Evolutionary conservation across 2,888 invertebrate species (phyloP).

Genomic region (Leptinotarsa tumamoca): DNA sequence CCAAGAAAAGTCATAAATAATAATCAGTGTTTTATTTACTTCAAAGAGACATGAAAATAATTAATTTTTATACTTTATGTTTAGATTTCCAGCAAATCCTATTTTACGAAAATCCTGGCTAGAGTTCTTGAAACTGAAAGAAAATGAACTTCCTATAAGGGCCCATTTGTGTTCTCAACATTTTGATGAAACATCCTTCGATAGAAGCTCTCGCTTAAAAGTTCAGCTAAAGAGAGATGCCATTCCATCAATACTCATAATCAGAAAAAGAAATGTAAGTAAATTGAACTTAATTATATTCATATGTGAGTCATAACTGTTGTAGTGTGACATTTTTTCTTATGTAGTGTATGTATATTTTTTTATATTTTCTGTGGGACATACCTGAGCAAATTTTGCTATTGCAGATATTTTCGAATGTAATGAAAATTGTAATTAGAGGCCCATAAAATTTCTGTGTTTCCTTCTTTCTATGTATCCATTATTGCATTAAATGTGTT

Average conservation of each 20-base stretch:
- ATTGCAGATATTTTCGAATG: too few species aligned
- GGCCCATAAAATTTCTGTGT: too few species aligned
- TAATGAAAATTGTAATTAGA: too few species aligned
- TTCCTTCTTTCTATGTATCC: too few species aligned
- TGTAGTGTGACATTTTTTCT: too few species aligned
- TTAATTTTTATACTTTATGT: neutral
- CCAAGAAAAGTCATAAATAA: too few species aligned
- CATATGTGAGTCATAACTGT: too few species aligned
- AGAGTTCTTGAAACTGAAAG: slow-evolving; percentile 12
- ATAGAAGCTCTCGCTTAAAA: slow-evolving; percentile 17
- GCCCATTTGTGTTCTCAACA: slow-evolving; percentile 19
- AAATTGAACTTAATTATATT: neutral
- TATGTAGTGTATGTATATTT: too few species aligned
- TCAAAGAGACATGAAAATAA: neutral
- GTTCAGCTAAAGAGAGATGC: slow-evolving; percentile 14
- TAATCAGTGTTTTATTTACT: too few species aligned
- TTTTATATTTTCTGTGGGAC: too few species aligned
- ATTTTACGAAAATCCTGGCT: slow-evolving; percentile 18
- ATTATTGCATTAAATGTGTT: too few species aligned
- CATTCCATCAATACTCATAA: slow-evolving; percentile 18
- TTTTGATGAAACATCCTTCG: slow-evolving; percentile 17
- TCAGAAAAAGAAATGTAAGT: slow-evolving; percentile 21
- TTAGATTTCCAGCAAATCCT: slow-evolving; percentile 19
- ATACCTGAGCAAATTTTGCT: too few species aligned
- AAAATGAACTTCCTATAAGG: slow-evolving; percentile 8